Percentiles rank a stretch among this genome's conserved stretches.
phyloP scores from a whole-genome alignment of 2,888 invertebrate genomes.

The Scaptomyza tumidula region DNA sequence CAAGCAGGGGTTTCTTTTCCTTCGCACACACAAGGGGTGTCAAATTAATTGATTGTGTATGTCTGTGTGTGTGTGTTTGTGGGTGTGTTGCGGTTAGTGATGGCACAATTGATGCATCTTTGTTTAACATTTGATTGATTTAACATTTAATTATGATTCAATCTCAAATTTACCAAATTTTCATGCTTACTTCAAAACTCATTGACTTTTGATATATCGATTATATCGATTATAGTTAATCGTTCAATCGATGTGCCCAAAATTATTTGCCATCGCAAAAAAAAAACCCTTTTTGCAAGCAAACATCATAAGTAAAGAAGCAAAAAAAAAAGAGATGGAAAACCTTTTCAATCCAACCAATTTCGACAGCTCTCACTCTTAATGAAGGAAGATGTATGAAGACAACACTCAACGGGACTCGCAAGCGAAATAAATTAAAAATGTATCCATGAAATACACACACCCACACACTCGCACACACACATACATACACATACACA shows the following conservation, averaged over 20 bases:
- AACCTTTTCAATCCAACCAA: neutral
- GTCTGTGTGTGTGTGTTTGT: neutral
- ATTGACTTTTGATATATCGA: neutral
- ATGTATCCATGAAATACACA: conserved; percentile 22
- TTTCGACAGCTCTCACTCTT: conserved; percentile 10
- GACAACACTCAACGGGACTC: neutral
- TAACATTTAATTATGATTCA: neutral
- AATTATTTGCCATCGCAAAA: no score
- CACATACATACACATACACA: conserved; percentile 3
- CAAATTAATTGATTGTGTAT: conserved; percentile 10
- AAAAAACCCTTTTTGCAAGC: conserved; percentile 8
- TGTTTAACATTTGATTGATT: neutral
- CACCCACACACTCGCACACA: neutral
- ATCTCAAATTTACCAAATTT: neutral
- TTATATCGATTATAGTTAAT: neutral
- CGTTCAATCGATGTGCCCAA: neutral
- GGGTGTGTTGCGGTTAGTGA: neutral
- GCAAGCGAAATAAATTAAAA: conserved; percentile 8
- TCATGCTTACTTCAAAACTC: neutral
- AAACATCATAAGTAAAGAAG: conserved; percentile 14
- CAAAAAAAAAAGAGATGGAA: neutral
- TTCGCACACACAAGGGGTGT: neutral
- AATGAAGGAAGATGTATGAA: conserved; percentile 14
- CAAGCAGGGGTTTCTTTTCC: neutral
- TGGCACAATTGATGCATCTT: neutral